Base-by-base conservation (phyloP, 2,888 invertebrate genomes). In the Agrilus mali region DNA sequence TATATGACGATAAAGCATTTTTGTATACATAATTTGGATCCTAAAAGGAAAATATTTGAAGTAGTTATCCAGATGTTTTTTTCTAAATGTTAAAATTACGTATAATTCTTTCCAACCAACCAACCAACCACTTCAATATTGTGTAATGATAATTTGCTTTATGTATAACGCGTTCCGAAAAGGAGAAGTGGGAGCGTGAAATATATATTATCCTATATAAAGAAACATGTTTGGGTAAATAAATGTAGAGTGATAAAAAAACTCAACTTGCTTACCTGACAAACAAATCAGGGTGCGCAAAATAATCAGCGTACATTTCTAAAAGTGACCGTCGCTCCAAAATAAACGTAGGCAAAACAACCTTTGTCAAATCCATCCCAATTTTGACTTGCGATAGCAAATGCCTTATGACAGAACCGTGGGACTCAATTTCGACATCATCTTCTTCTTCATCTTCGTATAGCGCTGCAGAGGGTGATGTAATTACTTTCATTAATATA, bases 281-380 rank as follows among this genome's bases (percentile, higher is more conserved):
- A 69, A 98, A 97, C 58, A 95, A 78, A 69, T 97, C 96, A 0
- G 98, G 96, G 74, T 99, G 98, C 10, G 98, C 95, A 70, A 99
- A 96, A 64, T 97, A 98, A 71, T 99, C 98, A 39, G 98, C 97
- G 67, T 96, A 99, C 98, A 99, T 99, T 72, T 99, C 98, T 38
- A 99, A 74, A 33, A 98, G 75, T 1, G 97, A 98, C 48, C 98
- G 80, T 65, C 94, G 78, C 66, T 99, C 98, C 56, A 99, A 70
- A 55, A 99, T 99, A 64, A 98, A 99, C 20, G 98, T 99, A 16
- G 98, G 98, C 50, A 99, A 73, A 41, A 95, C 95, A 48, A 95
- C 92, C 76, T 97, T 98, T 10, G 98, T 99, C 60, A 99, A 78
- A 71, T 99, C 98, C 98, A 99, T 99, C 49, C 97, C 97, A 60